Base-by-base conservation (phyloP, 1,140 invertebrate species). In the Anadara kagoshimensis region DNA sequence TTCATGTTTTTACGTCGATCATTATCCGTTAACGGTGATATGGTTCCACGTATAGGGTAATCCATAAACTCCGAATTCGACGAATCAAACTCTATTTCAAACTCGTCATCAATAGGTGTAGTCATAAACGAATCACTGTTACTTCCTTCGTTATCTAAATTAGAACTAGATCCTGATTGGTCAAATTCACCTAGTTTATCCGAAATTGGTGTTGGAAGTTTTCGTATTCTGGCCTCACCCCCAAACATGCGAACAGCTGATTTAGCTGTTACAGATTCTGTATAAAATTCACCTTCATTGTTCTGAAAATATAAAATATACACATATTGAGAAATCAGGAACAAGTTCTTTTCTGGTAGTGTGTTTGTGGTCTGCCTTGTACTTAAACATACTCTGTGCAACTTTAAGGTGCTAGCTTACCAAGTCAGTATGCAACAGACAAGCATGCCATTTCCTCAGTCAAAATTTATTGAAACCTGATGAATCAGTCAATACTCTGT, bases 31-130 rank as follows among this genome's bases (percentile, higher is more conserved):
- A 75, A 61, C 10, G 73, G 73, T 12, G 73, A 75, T 29, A 75
- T 70, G 3, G 73, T 75, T 29, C 73, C 73, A 22, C 73, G 53
- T 41, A 75, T 75, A 22, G 73, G 68, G 45, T 75, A 75, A 66
- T 70, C 63, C 67, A 70, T 75, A 26, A 66, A 51, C 62, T 71
- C 59, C 22, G 22, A 53, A 29, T 49, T 43, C 36, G 29, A 36
- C 7, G 29, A 36, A 36, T 36, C 29, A 36, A 36, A 36, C 29
- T 36, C 29, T 36, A 36, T 36, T 36, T 36, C 29, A 36, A 36
- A 36, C 29, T 36, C 29, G 2, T 36, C 29, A 36, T 36, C 29
- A 36, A 36, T 36, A 36, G 29, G 29, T 59, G 57, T 29, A 29
- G 29, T 41, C 57, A 29, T 41, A 41, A 10, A 41, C 14, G 3